Evolutionary conservation across 1,140 invertebrate genomes (phyloP), one percentile per base, ranked within the genome.

Genomic region (Elysia chlorotica): DNA sequence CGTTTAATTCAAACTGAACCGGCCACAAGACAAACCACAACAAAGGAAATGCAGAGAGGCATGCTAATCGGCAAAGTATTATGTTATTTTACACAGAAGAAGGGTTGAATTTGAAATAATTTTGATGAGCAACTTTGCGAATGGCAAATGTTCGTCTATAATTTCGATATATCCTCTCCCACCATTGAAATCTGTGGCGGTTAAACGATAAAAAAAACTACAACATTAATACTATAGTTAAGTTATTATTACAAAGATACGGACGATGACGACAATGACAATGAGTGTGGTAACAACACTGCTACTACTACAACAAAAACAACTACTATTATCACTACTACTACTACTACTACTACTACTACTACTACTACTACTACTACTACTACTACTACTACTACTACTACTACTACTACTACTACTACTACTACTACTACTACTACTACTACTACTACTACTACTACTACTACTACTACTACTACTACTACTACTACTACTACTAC

Each of bases 311-410:
- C 57, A 31, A 25, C 23, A 31, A 61, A n/a, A 31, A 25, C 23
- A 31, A 61, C 57, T 61, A 25, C 57, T 61, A 61, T 33, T 25
- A 61, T 21, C 21, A 25, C 57, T 61, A 61, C 57, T 61, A 28
- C 57, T 61, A 61, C 57, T 61, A 25, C 57, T 61, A 61, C 57
- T 25, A 61, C 57, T 61, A 25, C 57, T 61, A 61, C 6, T 21
- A 25, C 23, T 25, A 61, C n/a, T 25, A 61, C 57, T 61, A 61
- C 57, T 28, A 61, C 57, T 61, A 25, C 57, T 25, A 61, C 57
- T 61, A 61, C n/a, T 61, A 28, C n/a, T 25, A 61, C 57, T 14
- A 10, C n/a, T n/a, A n/a, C n/a, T n/a, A n/a, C n/a, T n/a, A n/a
- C n/a, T n/a, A n/a, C n/a, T n/a, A n/a, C n/a, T n/a, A n/a, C n/a